Base-by-base conservation (phyloP, 2,113 vertebrate genomes). In the Pyrgilauda ruficollis region DNA sequence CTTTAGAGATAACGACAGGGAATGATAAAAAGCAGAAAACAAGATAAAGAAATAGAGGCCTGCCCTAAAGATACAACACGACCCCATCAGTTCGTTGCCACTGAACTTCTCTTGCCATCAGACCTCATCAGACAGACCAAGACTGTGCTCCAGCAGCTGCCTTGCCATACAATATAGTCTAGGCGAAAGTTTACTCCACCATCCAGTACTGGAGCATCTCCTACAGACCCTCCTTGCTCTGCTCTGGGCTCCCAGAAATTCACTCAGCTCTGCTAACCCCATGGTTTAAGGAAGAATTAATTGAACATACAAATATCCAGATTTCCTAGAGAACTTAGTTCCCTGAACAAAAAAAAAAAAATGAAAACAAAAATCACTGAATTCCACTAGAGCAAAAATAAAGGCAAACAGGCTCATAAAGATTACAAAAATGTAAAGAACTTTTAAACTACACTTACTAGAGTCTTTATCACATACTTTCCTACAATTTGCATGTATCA, bases 1-100 rank as follows among this genome's bases (percentile, higher is more conserved):
- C 26, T 43, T 35, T 6, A 70, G 28, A 0, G 4, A 49, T 24
- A 69, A 62, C 1, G 1, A 56, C 19, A 68, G 4, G 14, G 22
- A 53, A 77, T 41, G 0, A 69, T n/a, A 23, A 59, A 77, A 74
- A 59, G 44, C 4, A 77, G 16, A 23, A 78, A 87, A n/a, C 7
- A 44, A 77, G 35, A 56, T 49, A 35, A 62, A 59, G 3, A 66
- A 46, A 68, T 23, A 13, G 20, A 64, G 13, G 72, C 14, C 23
- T 59, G 37, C 20, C 18, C 58, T 73, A n/a, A 85, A 56, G 19
- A 46, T 15, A 43, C 20, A 49, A 7, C 13, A 49, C 5, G 15
- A 33, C 10, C 14, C 16, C 27, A 63, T 37, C 13, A 16, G 2
- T 37, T 69, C 52, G 7, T 14, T 90, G 31, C 17, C 26, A 18